Conservation (phyloP, 2,797 vertebrate species). For the Benthosema pterotum region DNA sequence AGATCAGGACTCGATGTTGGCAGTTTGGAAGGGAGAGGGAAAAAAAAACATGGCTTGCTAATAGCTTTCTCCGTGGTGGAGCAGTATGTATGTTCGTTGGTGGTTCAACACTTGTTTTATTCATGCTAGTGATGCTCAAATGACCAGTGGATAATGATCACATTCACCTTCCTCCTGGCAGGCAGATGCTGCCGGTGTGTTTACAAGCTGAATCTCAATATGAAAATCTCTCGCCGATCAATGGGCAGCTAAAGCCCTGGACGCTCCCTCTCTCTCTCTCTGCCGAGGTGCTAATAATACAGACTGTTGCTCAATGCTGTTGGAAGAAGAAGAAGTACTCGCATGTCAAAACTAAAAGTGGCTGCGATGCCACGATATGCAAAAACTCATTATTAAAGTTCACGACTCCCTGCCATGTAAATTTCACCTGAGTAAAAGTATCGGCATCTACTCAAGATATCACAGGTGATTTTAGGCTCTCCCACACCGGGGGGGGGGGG, state of each 20-base stretch:
- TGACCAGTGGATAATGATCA: slow-evolving; percentile 73
- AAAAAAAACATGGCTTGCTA: slow-evolving; percentile 53
- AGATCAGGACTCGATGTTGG: slow-evolving; percentile 44
- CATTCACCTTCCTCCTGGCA: slow-evolving; percentile 80
- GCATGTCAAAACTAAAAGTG: background rate
- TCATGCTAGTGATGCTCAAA: slow-evolving; percentile 59
- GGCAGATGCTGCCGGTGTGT: slow-evolving; percentile 56
- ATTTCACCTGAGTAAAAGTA: too few species aligned
- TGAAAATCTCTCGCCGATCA: slow-evolving; percentile 67
- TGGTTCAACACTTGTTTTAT: slow-evolving; percentile 71
- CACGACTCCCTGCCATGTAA: too few species aligned
- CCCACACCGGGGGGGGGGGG: too few species aligned
- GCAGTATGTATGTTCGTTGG: slow-evolving; percentile 30
- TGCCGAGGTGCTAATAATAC: slow-evolving; percentile 56
- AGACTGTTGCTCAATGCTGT: slow-evolving; percentile 20
- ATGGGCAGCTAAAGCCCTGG: slow-evolving; percentile 52
- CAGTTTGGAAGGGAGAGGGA: slow-evolving; percentile 40
- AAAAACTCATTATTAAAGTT: too few species aligned
- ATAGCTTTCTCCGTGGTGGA: slow-evolving; percentile 62
- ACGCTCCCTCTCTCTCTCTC: slow-evolving; percentile 48
- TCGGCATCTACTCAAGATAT: too few species aligned
- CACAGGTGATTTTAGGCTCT: too few species aligned
- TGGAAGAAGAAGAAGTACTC: too few species aligned
- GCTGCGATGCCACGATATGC: too few species aligned
- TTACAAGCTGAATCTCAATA: slow-evolving; percentile 75